Evolutionary conservation across 2,797 vertebrate species (phyloP), one percentile per base, ranked within the genome.

Genomic region (Melanotaenia trifasciata): DNA sequence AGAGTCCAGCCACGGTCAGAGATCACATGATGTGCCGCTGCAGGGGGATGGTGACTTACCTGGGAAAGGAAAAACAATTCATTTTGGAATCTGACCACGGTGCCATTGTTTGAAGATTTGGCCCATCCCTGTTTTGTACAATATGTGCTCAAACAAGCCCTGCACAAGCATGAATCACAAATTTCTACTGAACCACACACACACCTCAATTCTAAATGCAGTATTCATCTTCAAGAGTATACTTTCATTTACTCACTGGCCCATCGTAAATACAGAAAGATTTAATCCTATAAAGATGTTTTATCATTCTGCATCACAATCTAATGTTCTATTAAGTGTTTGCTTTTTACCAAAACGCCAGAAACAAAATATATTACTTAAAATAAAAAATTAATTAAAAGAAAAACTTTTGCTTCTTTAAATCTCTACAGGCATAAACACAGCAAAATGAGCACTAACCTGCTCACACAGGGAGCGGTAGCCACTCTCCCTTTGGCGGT

Each of bases 31-130:
- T 99, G 98, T 0, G 97, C 97, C 0, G 97, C 97, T 0, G 98
- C 97, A 0, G 98, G 98, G 0, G 97, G 98, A 60, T 99, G 98
- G 89, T 98, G 98, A 79, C 97, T 99, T 78, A 98, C 98, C 98
- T 99, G 84, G 1, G 6, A 64, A 9, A 60, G 58, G 8, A 0
- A 3, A 3, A 4, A 67, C 45, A 12, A 24, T 40, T 18, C 0
- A 51, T 33, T 16, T 1, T 16, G 0, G 1, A 3, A 20, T 14
- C 1, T 13, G 2, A 32, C 5, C 2, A 24, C 3, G n/a, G 1
- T 1, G 2, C 4, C 5, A 16, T 3, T 16, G n/a, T 38, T 47
- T 9, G 12, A 3, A 18, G 10, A 2, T 20, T 59, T 32, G 13
- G 20, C 36, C 35, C 1, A 20, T 16, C 16, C 10, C 4, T 8